Conservation (phyloP, 2,113 vertebrate species). For the Bagarius yarrelli region DNA sequence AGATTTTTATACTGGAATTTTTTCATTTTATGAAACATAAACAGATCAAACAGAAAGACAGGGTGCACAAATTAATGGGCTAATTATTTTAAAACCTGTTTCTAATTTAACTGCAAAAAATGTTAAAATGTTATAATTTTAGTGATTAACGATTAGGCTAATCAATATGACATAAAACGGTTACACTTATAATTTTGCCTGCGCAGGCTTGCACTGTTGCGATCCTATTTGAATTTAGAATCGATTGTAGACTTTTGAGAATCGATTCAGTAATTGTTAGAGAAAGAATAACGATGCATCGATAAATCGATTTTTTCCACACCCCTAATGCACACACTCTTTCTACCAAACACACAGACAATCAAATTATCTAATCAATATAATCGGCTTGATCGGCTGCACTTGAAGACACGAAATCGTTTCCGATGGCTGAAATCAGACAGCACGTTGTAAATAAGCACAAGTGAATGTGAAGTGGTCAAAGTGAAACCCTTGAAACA, state of each 20-base stretch:
- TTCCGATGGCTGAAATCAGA: not conserved
- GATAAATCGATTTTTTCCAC: too few species aligned
- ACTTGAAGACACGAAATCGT: not conserved
- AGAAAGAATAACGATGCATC: too few species aligned
- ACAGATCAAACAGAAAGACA: not conserved
- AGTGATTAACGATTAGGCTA: not conserved
- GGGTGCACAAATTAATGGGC: not conserved
- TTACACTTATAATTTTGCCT: too few species aligned
- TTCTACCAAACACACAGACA: not conserved
- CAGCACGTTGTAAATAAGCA: not conserved
- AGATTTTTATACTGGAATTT: not conserved
- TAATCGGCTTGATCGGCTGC: slow-evolving; percentile 17
- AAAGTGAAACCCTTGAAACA: not conserved
- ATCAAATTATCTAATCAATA: slow-evolving; percentile 24
- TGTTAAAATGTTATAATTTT: not conserved
- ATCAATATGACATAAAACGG: not conserved
- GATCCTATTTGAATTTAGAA: too few species aligned
- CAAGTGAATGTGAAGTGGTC: not conserved
- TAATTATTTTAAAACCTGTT: not conserved
- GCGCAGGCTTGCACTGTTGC: too few species aligned
- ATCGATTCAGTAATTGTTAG: too few species aligned
- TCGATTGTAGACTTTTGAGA: too few species aligned
- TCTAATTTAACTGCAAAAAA: not conserved
- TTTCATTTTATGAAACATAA: not conserved
- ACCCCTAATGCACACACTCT: not conserved